Percentiles rank a stretch among this genome's conserved stretches.
Conservation (phyloP, 1,140 invertebrate species). For the Lepidurus arcticus region DNA sequence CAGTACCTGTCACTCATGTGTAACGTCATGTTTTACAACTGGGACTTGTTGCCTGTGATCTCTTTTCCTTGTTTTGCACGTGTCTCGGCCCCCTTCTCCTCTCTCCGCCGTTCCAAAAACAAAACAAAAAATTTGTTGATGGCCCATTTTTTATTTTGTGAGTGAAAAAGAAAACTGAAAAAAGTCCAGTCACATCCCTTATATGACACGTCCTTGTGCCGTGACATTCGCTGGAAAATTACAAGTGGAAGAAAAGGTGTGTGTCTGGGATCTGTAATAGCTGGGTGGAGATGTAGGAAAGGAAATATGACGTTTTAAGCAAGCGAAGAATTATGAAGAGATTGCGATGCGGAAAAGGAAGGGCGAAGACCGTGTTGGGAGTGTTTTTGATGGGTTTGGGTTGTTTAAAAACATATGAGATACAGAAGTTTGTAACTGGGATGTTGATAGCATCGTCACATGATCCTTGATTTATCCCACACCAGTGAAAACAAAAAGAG, state of each 20-base stretch:
- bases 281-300: not conserved
- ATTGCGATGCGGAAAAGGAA: not conserved
- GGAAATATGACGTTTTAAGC: not conserved
- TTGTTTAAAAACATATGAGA: constrained; percentile 15
- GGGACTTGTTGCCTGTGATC: constrained; percentile 20
- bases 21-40: constrained; percentile 20
- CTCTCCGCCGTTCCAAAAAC: constrained; percentile 1
- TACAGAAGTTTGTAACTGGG: not conserved
- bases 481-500: constrained; percentile 10
- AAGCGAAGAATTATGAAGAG: not conserved
- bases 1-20: constrained; percentile 21
- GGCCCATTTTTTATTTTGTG: not conserved
- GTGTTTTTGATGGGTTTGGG: not conserved
- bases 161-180: not conserved
- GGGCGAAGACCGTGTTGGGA: not conserved
- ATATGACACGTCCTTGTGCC: no score
- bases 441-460: constrained; percentile 22
- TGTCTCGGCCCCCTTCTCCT: constrained; percentile 6
- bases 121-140: not conserved
- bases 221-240: no score
- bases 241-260: no score
- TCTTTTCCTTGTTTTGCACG: constrained; percentile 21
- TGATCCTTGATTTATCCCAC: constrained; percentile 10
- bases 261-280: not conserved
- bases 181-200: not conserved